Percentiles rank a stretch among this genome's conserved stretches.
Conservation (phyloP, 2,797 vertebrate species). For the Tragopan temminckii region DNA sequence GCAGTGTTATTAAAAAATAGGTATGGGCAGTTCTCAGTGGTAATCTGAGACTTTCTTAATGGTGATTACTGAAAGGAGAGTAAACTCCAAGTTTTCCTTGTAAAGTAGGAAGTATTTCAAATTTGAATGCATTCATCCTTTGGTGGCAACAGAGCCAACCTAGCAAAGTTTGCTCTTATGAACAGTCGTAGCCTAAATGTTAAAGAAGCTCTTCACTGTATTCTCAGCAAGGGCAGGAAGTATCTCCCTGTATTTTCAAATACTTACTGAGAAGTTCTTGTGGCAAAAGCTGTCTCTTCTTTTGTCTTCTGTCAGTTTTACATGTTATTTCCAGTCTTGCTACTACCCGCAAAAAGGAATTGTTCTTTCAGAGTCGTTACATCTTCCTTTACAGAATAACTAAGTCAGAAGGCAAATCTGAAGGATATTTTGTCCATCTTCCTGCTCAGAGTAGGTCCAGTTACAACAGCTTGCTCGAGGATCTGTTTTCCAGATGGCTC, state of each 20-base stretch:
- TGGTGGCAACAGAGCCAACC: neutral
- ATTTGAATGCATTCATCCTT: neutral
- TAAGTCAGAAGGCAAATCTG: neutral
- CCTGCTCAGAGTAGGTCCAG: neutral
- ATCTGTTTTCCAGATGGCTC: neutral
- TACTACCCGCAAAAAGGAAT: neutral
- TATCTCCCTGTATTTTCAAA: neutral
- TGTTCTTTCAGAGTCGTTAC: neutral
- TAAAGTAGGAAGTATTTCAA: neutral
- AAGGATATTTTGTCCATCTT: neutral
- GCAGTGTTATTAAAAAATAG: slow-evolving; percentile 2
- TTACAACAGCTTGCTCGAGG: neutral
- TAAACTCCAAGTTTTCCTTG: neutral
- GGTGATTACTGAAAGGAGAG: neutral
- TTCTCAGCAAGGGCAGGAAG: neutral
- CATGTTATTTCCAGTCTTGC: neutral
- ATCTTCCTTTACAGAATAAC: neutral
- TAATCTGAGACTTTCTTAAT: neutral
- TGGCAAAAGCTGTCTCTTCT: neutral
- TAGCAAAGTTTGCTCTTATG: neutral
- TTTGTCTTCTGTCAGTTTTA: neutral
- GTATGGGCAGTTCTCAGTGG: neutral
- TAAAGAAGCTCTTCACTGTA: neutral
- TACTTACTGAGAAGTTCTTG: neutral
- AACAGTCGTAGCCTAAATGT: neutral